A percentile compares a stretch with the other conserved stretches of the same genome.
These are phyloP conservation scores for Pristionchus mayeri DNA, from an alignment of 2,888 invertebrate species.

Conservation along the genomic window DNA sequence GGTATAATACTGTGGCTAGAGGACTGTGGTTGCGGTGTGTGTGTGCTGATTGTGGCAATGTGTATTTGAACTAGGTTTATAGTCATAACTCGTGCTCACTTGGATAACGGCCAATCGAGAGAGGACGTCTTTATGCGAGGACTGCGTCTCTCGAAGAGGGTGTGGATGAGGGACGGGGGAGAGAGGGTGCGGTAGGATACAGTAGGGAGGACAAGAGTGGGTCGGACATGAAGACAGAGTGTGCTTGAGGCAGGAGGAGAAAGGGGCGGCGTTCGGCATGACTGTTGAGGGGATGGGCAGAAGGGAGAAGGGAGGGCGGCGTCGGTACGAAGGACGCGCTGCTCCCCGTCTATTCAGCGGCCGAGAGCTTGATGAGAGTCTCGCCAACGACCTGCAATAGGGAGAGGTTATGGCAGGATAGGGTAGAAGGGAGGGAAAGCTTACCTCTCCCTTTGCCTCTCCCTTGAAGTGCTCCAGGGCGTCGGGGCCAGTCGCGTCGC, in stretches of 20 bases:
- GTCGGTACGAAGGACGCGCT: too few relatives aligned
- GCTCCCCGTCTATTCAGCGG: conserved; percentile 37
- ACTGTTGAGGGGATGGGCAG: background rate
- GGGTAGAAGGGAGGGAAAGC: background rate
- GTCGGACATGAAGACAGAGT: background rate
- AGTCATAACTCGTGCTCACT: too few relatives aligned
- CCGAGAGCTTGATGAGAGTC: conserved; percentile 47
- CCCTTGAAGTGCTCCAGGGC: conserved; percentile 46
- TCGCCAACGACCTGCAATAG: conserved; percentile 31
- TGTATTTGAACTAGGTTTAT: too few relatives aligned
- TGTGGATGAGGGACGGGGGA: background rate
- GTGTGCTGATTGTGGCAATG: background rate
- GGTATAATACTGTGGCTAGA: conserved; percentile 72
- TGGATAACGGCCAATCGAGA: background rate
- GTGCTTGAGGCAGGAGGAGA: background rate
- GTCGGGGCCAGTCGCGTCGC: conserved; percentile 25
- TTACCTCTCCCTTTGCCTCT: conserved; percentile 41
- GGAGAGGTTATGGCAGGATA: background rate
- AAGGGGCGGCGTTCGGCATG: background rate
- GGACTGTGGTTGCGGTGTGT: background rate
- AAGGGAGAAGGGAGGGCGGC: too few relatives aligned
- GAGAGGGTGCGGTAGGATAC: background rate
- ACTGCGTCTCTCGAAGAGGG: too few relatives aligned
- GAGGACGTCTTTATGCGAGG: background rate
- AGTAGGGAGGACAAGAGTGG: background rate